Evolutionary conservation across 2,888 invertebrate species (phyloP).

Genomic region (Drosophila monieri): DNA sequence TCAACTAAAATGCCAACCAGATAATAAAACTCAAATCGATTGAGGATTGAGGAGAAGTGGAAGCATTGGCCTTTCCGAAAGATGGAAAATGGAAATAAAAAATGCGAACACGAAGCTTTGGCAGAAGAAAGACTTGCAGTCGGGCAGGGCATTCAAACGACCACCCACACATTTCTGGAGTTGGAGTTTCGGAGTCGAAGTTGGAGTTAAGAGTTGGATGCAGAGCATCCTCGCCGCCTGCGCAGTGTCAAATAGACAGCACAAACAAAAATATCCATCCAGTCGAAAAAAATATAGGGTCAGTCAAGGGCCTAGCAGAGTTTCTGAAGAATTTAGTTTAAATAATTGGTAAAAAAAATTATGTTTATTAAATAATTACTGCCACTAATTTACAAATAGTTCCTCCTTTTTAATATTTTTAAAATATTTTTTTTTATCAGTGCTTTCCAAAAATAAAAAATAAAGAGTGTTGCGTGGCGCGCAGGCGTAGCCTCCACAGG

Average conservation of each 20-base stretch:
- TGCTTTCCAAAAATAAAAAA: not conserved
- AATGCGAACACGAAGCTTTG: conserved; percentile 60
- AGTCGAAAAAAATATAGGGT: not conserved
- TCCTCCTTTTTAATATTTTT: not conserved
- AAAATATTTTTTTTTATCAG: not conserved
- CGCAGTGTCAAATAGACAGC: conserved; percentile 76
- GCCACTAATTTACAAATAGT: not conserved
- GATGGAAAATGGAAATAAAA: conserved; percentile 66
- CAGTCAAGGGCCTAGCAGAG: not conserved
- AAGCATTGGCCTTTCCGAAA: conserved; percentile 42
- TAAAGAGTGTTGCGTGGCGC: conserved; percentile 63
- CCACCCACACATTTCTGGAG: conserved; percentile 49
- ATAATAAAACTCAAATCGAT: conserved; percentile 72
- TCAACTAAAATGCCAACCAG: conserved; percentile 79
- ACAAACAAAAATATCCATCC: conserved; percentile 35
- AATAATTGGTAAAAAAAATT: not conserved
- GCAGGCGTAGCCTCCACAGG: conserved; percentile 57
- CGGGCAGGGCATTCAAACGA: conserved; percentile 41
- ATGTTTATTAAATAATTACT: not conserved
- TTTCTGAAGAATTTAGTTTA: not conserved
- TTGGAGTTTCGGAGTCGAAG: conserved; percentile 16
- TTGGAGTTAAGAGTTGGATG: conserved; percentile 31
- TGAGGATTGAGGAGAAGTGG: conserved; percentile 48
- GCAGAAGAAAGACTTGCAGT: conserved; percentile 38
- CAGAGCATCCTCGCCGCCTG: conserved; percentile 75